A percentile compares a stretch with the other conserved stretches of the same genome.
Conservation (phyloP, 2,888 invertebrate species). For the Mylabris sibirica region DNA sequence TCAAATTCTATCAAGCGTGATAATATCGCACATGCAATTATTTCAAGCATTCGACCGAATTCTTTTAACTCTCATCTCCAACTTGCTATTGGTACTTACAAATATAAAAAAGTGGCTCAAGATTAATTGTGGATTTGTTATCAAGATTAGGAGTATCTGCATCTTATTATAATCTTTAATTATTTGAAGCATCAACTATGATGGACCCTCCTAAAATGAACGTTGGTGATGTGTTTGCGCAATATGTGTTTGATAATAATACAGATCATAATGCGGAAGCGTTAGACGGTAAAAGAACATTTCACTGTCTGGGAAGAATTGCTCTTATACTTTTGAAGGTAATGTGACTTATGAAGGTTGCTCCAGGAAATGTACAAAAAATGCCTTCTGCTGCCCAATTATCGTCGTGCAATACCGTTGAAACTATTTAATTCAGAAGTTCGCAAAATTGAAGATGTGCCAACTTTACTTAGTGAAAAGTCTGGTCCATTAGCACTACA, state of each 20-base stretch:
- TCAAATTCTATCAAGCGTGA: no score
- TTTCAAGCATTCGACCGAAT: conserved; percentile 43
- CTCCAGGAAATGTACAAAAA: conserved; percentile 33
- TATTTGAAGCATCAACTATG: conserved; percentile 44
- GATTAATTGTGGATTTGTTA: conserved; percentile 39
- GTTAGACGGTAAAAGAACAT: conserved; percentile 45
- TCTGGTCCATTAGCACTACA: not conserved
- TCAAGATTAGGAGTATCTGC: conserved; percentile 40
- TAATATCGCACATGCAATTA: conserved; percentile 42
- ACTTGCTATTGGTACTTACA: conserved; percentile 58
- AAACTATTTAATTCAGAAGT: no score
- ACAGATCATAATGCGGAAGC: conserved; percentile 50
- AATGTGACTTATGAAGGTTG: conserved; percentile 37
- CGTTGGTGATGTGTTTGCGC: conserved; percentile 43
- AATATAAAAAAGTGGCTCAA: conserved; percentile 42
- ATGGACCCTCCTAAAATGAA: conserved; percentile 40
- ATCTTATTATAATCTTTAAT: conserved; percentile 42
- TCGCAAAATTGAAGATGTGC: no score
- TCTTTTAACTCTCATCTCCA: conserved; percentile 40
- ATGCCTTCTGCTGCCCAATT: conserved; percentile 26
- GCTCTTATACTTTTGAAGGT: conserved; percentile 44
- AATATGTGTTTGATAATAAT: conserved; percentile 49
- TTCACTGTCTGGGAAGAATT: conserved; percentile 49
- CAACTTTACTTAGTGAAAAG: no score
- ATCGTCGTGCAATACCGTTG: not conserved